Base-by-base conservation (phyloP, 2,797 vertebrate genomes). In the Pseudochaenichthys georgianus region DNA sequence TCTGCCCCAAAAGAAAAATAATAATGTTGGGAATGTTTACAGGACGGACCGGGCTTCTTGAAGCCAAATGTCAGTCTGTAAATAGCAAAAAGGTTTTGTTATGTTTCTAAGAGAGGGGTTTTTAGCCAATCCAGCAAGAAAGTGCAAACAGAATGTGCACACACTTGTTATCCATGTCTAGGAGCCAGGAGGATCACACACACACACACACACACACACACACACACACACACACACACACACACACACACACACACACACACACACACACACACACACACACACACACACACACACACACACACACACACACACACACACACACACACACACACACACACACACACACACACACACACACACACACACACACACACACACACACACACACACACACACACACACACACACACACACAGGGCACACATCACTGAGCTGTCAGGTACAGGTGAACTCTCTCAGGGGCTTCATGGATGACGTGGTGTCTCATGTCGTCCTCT, bases 11-110 rank as follows among this genome's bases (percentile, higher is more conserved):
- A 81, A 86, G 87, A 88, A 93, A 87, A 92, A 92, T 91, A 88
- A 91, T 93, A 82, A 88, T 81, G 86, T 90, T 89, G 82, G 92
- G 84, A 92, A 92, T 93, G 92, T 95, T 94, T 93, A 91, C 73
- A 66, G 83, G 83, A 82, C 17, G 11, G 48, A 54, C 68, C 13
- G 21, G 81, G 66, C 86, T 88, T 83, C 89, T 89, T 86, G 46
- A 88, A 85, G 76, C 80, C 86, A 88, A 91, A 90, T 84, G 80
- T 90, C 77, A 65, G 21, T 87, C 75, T 86, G 82, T 80, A 89
- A 91, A 88, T 85, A 82, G 67, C 5, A 61, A 53, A 72, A 77
- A 48, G 12, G 54, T 69, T 81, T 81, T 73, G 72, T 83, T 84
- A 81, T 79, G 64, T 64, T 86, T 21, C 68, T 67, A 64, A 86